Evolutionary conservation across 1,140 invertebrate genomes (phyloP).

Genomic region (Parasteatoda tepidariorum): DNA sequence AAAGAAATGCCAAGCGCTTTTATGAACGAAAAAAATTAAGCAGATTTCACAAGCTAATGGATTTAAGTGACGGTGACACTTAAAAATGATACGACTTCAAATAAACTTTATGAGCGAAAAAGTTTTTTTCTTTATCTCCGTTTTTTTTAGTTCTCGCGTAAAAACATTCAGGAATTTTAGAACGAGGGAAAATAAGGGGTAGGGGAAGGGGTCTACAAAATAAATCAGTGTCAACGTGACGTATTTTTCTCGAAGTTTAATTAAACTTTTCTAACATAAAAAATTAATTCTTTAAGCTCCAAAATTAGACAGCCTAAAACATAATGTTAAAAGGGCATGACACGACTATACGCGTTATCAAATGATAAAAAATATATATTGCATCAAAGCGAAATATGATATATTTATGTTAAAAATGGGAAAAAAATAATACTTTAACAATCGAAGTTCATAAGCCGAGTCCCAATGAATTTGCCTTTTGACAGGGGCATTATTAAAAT

Average conservation of each 20-base stretch:
- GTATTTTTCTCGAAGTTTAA: constrained; percentile 57
- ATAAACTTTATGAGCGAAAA: constrained; percentile 54
- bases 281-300: constrained; percentile 51
- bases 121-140: constrained; percentile 33
- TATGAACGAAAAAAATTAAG: constrained; percentile 28
- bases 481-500: neutral
- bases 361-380: neutral
- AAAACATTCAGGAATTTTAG: neutral
- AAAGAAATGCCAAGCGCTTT: constrained; percentile 14
- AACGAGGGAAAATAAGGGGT: constrained; percentile 7
- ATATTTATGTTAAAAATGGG: neutral
- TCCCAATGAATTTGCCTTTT: neutral
- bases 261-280: constrained; percentile 36
- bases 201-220: constrained; percentile 18
- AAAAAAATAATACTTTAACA: neutral
- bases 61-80: constrained; percentile 51
- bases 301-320: constrained; percentile 46
- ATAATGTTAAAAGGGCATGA: constrained; percentile 55
- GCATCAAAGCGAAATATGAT: neutral
- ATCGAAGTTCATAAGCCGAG: neutral
- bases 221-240: constrained; percentile 58
- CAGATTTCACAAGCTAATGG: constrained; percentile 45
- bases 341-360: constrained; percentile 30
- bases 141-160: constrained; percentile 1
- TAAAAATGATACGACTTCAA: constrained; percentile 59